These are phyloP conservation scores for Campoletis sonorensis DNA, from an alignment of 1,140 invertebrate genomes.

Conservation along the genomic window DNA sequence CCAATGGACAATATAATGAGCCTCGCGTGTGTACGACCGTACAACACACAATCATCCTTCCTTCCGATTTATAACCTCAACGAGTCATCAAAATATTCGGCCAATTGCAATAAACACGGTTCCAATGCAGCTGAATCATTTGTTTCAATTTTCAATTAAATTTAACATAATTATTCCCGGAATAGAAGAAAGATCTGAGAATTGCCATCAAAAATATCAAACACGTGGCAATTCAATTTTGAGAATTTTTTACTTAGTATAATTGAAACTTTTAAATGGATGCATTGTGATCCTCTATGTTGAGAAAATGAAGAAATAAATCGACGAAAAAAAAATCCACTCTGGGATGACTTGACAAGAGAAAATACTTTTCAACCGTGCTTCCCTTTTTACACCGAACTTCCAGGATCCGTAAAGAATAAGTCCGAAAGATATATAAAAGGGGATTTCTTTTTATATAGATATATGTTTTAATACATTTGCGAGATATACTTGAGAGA, in stretches of 20 bases:
- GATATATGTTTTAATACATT: neutral
- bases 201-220: no score
- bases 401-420: neutral
- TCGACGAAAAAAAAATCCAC: neutral
- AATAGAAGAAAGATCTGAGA: no score
- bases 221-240: no score
- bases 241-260: no score
- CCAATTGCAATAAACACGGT: no score
- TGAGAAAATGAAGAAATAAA: neutral
- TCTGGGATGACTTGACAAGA: no score
- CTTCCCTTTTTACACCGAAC: neutral
- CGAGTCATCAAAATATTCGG: no score
- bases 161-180: no score
- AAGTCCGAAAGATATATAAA: neutral
- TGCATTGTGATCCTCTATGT: no score
- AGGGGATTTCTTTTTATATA: neutral
- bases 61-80: no score
- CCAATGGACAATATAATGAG: constrained; percentile 38
- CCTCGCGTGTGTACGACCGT: neutral
- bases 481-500: neutral
- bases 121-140: neutral
- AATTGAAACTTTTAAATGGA: no score
- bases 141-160: neutral
- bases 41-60: neutral
- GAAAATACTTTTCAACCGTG: neutral